Conservation (phyloP, 2,888 invertebrate genomes). For the Parnassius orleans region DNA sequence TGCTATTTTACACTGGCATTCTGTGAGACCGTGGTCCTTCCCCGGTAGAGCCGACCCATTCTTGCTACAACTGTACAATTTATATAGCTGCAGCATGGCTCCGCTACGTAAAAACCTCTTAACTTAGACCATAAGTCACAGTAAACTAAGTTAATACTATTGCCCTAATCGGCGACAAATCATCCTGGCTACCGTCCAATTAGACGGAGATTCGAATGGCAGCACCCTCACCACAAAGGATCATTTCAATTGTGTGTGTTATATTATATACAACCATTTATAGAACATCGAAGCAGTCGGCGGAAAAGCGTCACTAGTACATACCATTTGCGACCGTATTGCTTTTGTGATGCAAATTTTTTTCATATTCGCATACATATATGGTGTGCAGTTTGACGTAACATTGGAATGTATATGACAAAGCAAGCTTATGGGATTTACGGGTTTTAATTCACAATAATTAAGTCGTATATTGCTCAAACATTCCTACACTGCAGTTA, state of each 20-base stretch:
- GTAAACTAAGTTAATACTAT: slow-evolving; percentile 7
- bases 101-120: too few species aligned
- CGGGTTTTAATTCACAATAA: background rate
- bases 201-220: slow-evolving; percentile 21
- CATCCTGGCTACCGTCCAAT: slow-evolving; percentile 21
- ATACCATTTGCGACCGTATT: slow-evolving; percentile 22
- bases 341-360: slow-evolving; percentile 24
- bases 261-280: slow-evolving; percentile 11
- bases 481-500: too few species aligned
- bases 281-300: slow-evolving; percentile 1
- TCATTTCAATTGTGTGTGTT: slow-evolving; percentile 19
- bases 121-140: slow-evolving; percentile 26
- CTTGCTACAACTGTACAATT: too few species aligned
- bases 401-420: background rate
- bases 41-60: too few species aligned
- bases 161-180: slow-evolving; percentile 20
- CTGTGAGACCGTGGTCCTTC: too few species aligned
- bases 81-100: too few species aligned
- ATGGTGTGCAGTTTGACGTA: slow-evolving; percentile 21
- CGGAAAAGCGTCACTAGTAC: slow-evolving; percentile 18
- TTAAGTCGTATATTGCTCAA: too few species aligned
- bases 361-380: slow-evolving; percentile 10
- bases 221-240: slow-evolving; percentile 18
- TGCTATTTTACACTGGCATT: too few species aligned
- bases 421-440: background rate